Conservation (phyloP, 2,113 vertebrate species). For the Oncorhynchus masou region DNA sequence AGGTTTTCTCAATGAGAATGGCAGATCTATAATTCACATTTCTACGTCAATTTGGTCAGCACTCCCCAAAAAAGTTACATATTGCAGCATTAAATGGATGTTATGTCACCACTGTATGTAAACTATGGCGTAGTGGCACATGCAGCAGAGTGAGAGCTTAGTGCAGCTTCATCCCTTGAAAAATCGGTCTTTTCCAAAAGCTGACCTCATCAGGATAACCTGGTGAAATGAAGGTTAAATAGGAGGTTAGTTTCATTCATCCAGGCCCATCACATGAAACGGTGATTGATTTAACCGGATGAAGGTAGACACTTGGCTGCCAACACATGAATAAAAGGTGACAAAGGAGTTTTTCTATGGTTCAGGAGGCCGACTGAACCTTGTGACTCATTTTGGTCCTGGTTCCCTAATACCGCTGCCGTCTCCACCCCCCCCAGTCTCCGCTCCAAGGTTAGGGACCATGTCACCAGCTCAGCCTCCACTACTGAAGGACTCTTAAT, state of each 20-base stretch:
- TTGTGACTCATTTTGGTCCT: constrained; percentile 40
- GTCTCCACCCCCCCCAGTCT: constrained; percentile 34
- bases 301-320: constrained; percentile 58
- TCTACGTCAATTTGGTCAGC: no score
- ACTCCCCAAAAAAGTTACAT: no score
- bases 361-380: constrained; percentile 63
- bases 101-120: constrained; percentile 6
- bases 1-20: no score
- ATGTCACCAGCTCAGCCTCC: constrained; percentile 59
- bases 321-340: constrained; percentile 67
- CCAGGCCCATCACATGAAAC: constrained; percentile 44
- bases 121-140: constrained; percentile 17
- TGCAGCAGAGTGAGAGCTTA: constrained; percentile 12
- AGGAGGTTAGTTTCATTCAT: constrained; percentile 1
- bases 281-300: constrained; percentile 59
- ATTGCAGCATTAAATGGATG: constrained; percentile 3
- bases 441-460: constrained; percentile 48
- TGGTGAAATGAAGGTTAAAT: no score
- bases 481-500: constrained; percentile 72
- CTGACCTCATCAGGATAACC: no score
- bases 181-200: no score
- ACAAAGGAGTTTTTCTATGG: constrained; percentile 69
- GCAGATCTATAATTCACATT: no score
- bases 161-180: constrained; percentile 22
- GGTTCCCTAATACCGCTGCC: constrained; percentile 11